Evolutionary conservation across 92 coral and sea anemone species (phyloP).

Genomic region (Actinostola sp.): DNA sequence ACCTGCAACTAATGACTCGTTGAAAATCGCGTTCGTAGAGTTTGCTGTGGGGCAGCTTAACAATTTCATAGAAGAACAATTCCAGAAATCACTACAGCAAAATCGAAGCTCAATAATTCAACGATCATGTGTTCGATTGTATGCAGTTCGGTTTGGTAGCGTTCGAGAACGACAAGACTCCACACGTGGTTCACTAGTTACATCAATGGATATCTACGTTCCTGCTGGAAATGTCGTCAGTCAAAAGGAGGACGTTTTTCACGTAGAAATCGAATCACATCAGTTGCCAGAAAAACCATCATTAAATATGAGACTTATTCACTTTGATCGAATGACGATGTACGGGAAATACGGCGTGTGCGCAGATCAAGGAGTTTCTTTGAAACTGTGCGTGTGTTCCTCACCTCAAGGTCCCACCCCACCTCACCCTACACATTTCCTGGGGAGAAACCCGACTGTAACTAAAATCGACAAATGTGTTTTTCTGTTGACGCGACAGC

Average conservation of each 20-base stretch:
- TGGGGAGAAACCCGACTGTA: not conserved
- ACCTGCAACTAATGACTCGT: slow-evolving; percentile 50
- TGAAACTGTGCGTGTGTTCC: slow-evolving; percentile 45
- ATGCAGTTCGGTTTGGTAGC: slow-evolving; percentile 28
- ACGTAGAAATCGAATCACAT: slow-evolving; percentile 53
- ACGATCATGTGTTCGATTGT: slow-evolving; percentile 57
- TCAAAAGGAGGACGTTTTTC: slow-evolving; percentile 62
- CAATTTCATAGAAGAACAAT: slow-evolving; percentile 45
- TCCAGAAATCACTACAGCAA: not conserved
- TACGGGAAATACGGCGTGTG: slow-evolving; percentile 53
- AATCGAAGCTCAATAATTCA: slow-evolving; percentile 5
- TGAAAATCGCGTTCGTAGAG: slow-evolving; percentile 60
- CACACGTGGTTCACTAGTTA: slow-evolving; percentile 42
- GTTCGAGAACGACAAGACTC: slow-evolving; percentile 52
- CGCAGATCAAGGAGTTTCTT: slow-evolving; percentile 13
- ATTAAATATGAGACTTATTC: slow-evolving; percentile 49
- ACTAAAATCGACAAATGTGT: no score
- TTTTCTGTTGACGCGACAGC: slow-evolving; percentile 39
- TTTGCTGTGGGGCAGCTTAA: slow-evolving; percentile 71
- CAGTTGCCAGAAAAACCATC: no score
- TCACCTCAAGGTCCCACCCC: no score
- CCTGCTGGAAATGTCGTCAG: slow-evolving; percentile 66
- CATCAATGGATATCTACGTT: slow-evolving; percentile 64
- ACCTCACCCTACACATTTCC: no score
- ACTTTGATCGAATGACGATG: slow-evolving; percentile 63